Evolutionary conservation across 2,113 vertebrate species (phyloP).

Genomic region (Himantopus leucocephalus): DNA sequence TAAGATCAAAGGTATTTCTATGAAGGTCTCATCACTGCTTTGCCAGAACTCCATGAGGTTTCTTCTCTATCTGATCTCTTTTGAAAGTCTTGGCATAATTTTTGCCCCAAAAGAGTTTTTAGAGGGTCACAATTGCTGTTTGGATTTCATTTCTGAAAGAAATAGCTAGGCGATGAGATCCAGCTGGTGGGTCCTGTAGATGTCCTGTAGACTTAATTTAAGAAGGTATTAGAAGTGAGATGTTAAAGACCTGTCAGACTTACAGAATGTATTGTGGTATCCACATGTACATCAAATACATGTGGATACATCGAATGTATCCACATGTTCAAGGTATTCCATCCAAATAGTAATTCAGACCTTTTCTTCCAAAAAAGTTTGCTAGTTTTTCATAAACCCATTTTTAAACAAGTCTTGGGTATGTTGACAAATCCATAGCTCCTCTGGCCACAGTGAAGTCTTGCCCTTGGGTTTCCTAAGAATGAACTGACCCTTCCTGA

Average conservation of each 20-base stretch:
- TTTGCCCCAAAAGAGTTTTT: not conserved
- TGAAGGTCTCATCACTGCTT: not conserved
- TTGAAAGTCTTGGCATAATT: not conserved
- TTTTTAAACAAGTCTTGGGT: not conserved
- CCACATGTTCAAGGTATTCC: not conserved
- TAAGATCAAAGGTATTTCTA: not conserved
- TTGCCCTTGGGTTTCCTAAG: not conserved
- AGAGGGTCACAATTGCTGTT: not conserved
- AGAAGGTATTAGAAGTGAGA: not conserved
- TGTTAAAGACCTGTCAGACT: not conserved
- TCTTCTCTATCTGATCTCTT: not conserved
- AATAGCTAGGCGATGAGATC: not conserved
- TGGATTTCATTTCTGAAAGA: not conserved
- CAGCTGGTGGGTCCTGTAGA: not conserved
- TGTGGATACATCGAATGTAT: not conserved
- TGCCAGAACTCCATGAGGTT: not conserved
- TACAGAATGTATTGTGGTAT: not conserved
- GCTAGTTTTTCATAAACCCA: not conserved
- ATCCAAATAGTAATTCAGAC: not conserved
- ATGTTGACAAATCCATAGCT: not conserved
- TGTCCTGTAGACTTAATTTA: not conserved
- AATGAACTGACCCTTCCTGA: not conserved
- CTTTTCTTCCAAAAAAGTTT: not conserved
- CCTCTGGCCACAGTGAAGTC: not conserved
- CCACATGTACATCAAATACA: too few species aligned